Conservation (phyloP, 2,113 vertebrate species). For the Thunnus thynnus region DNA sequence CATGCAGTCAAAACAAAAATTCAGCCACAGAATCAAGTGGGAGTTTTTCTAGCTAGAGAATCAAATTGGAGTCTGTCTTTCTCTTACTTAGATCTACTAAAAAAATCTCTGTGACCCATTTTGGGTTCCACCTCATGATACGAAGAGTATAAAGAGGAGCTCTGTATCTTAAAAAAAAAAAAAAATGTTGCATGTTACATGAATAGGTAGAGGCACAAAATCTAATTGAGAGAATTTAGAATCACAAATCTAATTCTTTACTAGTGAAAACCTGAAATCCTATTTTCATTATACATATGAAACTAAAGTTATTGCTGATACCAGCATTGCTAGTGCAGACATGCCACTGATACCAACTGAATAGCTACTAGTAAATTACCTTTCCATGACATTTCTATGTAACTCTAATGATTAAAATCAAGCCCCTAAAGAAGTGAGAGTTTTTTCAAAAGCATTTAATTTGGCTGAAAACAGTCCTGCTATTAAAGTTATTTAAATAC, state of each 20-base stretch:
- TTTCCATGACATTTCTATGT: not conserved
- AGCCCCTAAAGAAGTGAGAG: not conserved
- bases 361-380: not conserved
- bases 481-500: slow-evolving; percentile 36
- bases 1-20: slow-evolving; percentile 34
- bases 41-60: slow-evolving; percentile 16
- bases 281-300: not conserved
- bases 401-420: not conserved
- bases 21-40: slow-evolving; percentile 26
- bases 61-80: slow-evolving; percentile 4
- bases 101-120: slow-evolving; percentile 49
- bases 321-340: not conserved
- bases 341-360: not conserved
- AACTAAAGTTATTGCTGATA: not conserved
- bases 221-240: not conserved
- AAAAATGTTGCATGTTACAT: not conserved
- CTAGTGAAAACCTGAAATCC: not conserved
- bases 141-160: not conserved
- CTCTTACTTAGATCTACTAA: not conserved
- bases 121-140: slow-evolving; percentile 23
- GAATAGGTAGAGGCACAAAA: not conserved
- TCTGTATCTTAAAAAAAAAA: not conserved
- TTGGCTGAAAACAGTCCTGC: slow-evolving; percentile 22
- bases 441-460: slow-evolving; percentile 4
- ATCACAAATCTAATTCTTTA: not conserved